Evolutionary conservation across 2,797 vertebrate species (phyloP), one percentile per base, ranked within the genome.

Genomic region (Uromys caudimaculatus): DNA sequence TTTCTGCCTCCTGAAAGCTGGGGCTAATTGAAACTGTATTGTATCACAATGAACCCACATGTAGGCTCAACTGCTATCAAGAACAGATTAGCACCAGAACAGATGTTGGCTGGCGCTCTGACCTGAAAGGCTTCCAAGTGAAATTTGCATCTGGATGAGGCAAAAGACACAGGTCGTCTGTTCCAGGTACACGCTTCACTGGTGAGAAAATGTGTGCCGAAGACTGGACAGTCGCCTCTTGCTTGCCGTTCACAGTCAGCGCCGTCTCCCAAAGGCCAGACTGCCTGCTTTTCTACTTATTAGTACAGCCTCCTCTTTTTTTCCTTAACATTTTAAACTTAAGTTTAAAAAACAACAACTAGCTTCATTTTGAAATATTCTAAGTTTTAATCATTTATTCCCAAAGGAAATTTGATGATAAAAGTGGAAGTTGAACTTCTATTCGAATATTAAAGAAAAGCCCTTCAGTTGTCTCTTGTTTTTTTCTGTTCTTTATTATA

Each of bases 351-450:
- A 10, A 52, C 6, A 50, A 24, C 16, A 19, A 12, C 7, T 35
- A 60, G 12, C 19, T 90, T 85, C 58, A 38, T 88, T 75, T 50
- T 73, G 44, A 89, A 41, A 17, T 62, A 47, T 89, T 83, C 56
- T 41, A 92, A 58, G 38, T 89, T 95, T 94, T 89, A 79, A 32
- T 71, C 2, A 60, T 89, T 67, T 83, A 35, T 83, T 60, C 29
- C 50, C 83, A 58, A 71, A 64, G 7, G 24, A 91, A 75, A 62
- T 89, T 64, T 83, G 60, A 73, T 92, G 16, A 38, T 82, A 58
- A 75, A 86, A 27, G 44, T 60, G 71, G 75, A 86, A 50, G 6
- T 1, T 71, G 64, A 90, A 32, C 14, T 50, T 85, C 6, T n/a
- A 89, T 88, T 75, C 54, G 9, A 90, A 47, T 75, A 88, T 77